These are phyloP conservation scores for Watsonalla cultraria DNA, from an alignment of 2,888 invertebrate genomes.

Conservation along the genomic window DNA sequence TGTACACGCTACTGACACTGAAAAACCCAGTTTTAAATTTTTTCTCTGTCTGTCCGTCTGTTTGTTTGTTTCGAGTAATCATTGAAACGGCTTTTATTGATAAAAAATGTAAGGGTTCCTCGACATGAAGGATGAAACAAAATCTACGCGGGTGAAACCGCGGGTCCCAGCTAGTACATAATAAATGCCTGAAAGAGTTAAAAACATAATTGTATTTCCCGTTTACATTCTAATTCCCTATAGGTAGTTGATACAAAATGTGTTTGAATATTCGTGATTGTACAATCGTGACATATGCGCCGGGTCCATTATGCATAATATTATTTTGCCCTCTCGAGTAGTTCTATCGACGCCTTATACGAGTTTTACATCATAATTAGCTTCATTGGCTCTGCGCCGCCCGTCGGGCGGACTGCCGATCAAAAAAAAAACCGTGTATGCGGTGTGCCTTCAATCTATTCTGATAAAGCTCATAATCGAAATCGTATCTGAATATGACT, in stretches of 20 bases:
- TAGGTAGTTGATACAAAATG: slow-evolving; percentile 5
- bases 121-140: too few species aligned
- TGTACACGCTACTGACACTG: too few species aligned
- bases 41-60: too few species aligned
- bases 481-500: neutral
- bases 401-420: slow-evolving; percentile 22
- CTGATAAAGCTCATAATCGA: neutral
- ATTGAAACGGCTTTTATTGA: too few species aligned
- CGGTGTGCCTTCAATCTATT: slow-evolving; percentile 7
- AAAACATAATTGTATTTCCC: neutral
- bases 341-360: slow-evolving; percentile 38
- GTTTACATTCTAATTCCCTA: slow-evolving; percentile 6
- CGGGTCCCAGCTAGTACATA: too few species aligned
- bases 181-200: too few species aligned
- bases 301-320: slow-evolving; percentile 22
- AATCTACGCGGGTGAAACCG: too few species aligned
- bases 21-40: too few species aligned
- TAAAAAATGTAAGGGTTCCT: too few species aligned
- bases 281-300: slow-evolving; percentile 52
- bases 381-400: slow-evolving; percentile 39
- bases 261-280: slow-evolving; percentile 21
- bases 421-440: slow-evolving; percentile 14
- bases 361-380: slow-evolving; percentile 60
- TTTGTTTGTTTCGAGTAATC: too few species aligned
- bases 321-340: slow-evolving; percentile 23